Conservation (phyloP, 1,140 invertebrate species). For the Neodiprion lecontei region DNA sequence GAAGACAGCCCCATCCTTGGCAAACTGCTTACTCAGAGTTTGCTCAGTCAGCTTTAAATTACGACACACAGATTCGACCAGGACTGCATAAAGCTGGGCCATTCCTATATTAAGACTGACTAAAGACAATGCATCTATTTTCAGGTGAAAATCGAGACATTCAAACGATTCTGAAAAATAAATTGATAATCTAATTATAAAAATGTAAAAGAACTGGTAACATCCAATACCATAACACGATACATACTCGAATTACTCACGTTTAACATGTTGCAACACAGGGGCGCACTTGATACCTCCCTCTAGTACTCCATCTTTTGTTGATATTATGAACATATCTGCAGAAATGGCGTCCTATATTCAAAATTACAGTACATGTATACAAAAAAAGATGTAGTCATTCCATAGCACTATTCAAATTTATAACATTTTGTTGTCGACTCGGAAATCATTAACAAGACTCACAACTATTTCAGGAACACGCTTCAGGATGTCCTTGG, state of each 20-base stretch:
- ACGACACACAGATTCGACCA: constrained; percentile 76
- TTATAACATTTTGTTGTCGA: too few species aligned
- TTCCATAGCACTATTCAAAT: constrained; percentile 5
- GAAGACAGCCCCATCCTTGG: constrained; percentile 42
- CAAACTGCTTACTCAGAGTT: constrained; percentile 65
- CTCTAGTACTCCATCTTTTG: constrained; percentile 48
- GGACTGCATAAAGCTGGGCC: constrained; percentile 71
- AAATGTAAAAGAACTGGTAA: constrained; percentile 23
- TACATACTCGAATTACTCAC: constrained; percentile 40
- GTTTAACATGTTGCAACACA: constrained; percentile 60
- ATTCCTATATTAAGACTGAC: constrained; percentile 70
- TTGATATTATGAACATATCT: constrained; percentile 58
- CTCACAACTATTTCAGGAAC: constrained; percentile 52
- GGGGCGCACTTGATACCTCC: constrained; percentile 55
- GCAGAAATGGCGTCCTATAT: constrained; percentile 58
- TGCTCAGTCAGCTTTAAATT: constrained; percentile 70
- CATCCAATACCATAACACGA: neutral
- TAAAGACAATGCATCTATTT: constrained; percentile 75
- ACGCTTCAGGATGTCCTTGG: constrained; percentile 60
- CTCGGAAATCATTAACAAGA: constrained; percentile 5
- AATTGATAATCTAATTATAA: constrained; percentile 20
- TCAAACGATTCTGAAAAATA: constrained; percentile 56
- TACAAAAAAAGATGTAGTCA: constrained; percentile 21
- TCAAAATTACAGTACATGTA: constrained; percentile 53
- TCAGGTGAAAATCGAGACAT: constrained; percentile 65